phyloP scores from a whole-genome alignment of 1,140 invertebrate species.

The Pogonus chalceus region DNA sequence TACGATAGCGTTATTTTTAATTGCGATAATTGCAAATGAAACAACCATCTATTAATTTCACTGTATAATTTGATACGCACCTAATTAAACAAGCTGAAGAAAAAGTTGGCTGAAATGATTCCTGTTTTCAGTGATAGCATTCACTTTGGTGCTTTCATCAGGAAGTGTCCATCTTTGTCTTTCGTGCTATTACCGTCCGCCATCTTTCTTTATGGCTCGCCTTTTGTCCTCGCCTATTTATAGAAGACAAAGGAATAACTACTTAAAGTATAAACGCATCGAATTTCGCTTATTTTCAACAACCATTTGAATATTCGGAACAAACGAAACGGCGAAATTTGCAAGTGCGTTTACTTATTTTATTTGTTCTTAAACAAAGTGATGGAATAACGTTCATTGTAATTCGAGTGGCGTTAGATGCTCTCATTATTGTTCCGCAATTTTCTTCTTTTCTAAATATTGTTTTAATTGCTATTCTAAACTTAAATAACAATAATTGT shows the following conservation, averaged over 20 bases:
- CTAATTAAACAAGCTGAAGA: conserved; percentile 2
- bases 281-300: background rate
- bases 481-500: no score
- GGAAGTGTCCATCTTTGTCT: background rate
- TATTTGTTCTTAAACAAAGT: no score
- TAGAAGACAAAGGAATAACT: conserved; percentile 4
- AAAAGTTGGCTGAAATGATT: background rate
- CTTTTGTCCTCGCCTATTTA: background rate
- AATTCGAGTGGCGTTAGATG: no score
- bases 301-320: background rate
- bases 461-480: no score
- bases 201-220: background rate
- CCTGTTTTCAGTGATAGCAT: background rate
- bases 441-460: no score
- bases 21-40: background rate
- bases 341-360: background rate
- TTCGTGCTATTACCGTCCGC: background rate
- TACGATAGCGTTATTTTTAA: no score
- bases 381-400: no score
- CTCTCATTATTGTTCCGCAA: no score
- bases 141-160: background rate
- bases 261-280: conserved; percentile 5
- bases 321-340: background rate
- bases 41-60: conserved; percentile 1
- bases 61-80: background rate